Percentiles rank a stretch among this genome's conserved stretches.
Evolutionary conservation across 1,140 invertebrate genomes (phyloP).

Genomic region (Hestina assimilis): DNA sequence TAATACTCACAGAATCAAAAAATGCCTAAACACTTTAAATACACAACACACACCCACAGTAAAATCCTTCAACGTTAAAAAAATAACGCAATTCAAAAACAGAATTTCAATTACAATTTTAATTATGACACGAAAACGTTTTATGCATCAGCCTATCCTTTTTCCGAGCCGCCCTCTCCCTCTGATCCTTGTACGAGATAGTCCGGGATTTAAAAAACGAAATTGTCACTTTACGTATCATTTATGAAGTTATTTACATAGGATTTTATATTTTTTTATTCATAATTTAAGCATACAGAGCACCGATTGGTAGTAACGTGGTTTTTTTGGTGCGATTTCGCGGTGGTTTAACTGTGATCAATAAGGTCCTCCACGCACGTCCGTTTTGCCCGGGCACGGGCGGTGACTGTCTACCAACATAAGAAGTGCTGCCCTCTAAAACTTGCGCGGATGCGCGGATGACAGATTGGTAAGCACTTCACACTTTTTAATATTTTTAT

Average conservation of each 20-base stretch:
- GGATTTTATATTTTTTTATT: constrained; percentile 39
- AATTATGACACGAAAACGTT: constrained; percentile 30
- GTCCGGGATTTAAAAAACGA: constrained; percentile 31
- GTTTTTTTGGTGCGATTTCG: constrained; percentile 32
- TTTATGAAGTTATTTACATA: constrained; percentile 27
- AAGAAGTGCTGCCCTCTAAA: constrained; percentile 45
- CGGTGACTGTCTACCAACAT: constrained; percentile 38
- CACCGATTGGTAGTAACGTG: constrained; percentile 23
- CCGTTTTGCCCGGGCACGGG: constrained; percentile 42
- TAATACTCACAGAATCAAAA: neutral
- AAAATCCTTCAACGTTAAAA: constrained; percentile 2
- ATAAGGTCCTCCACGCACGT: constrained; percentile 9
- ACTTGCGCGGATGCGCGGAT: constrained; percentile 47
- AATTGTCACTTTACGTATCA: constrained; percentile 28
- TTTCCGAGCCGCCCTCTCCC: constrained; percentile 32
- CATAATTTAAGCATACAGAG: constrained; percentile 23
- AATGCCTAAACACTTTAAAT: neutral
- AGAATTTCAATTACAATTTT: constrained; percentile 30
- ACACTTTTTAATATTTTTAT: neutral
- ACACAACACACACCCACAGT: neutral
- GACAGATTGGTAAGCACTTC: constrained; percentile 31
- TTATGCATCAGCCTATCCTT: constrained; percentile 35
- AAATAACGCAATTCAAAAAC: constrained; percentile 2
- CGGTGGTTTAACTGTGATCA: constrained; percentile 19
- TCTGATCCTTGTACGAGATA: constrained; percentile 34